Conservation (phyloP, 2,888 invertebrate genomes). For the Eupsilia transversa region DNA sequence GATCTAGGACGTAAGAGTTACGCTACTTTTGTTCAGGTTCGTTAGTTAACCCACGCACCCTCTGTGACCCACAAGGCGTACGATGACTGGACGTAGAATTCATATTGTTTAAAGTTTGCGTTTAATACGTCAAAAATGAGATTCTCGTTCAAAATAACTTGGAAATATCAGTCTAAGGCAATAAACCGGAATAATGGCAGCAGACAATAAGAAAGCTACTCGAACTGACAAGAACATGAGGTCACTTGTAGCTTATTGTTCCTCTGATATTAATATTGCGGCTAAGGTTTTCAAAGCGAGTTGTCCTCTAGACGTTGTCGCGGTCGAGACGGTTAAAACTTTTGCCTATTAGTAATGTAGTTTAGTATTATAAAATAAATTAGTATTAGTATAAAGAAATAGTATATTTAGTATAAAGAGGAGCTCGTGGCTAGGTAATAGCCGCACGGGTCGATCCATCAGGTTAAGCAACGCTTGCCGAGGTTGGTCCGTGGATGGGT, state of each 20-base stretch:
- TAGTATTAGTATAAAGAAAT: no score
- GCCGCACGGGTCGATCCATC: no score
- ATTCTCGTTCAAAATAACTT: constrained; percentile 22
- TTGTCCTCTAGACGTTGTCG: constrained; percentile 39
- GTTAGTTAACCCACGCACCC: constrained; percentile 4
- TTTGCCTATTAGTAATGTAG: constrained; percentile 15
- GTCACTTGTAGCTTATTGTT: constrained; percentile 53
- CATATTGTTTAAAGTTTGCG: constrained; percentile 26
- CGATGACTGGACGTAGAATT: constrained; percentile 28
- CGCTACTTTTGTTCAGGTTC: constrained; percentile 11
- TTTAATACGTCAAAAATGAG: constrained; percentile 16
- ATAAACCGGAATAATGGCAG: constrained; percentile 31
- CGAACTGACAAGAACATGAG: constrained; percentile 26
- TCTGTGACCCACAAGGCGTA: constrained; percentile 22
- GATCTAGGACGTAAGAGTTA: constrained; percentile 4
- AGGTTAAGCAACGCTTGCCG: no score
- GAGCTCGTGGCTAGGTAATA: no score
- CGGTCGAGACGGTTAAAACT: constrained; percentile 29
- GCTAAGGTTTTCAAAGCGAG: constrained; percentile 36
- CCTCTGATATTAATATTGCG: constrained; percentile 42
- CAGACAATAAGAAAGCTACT: constrained; percentile 22
- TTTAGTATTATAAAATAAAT: no score
- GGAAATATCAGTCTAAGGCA: constrained; percentile 1
- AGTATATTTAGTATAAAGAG: constrained; percentile 1
- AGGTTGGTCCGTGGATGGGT: no score